Percentiles rank a stretch among this genome's conserved stretches.
phyloP scores from a whole-genome alignment of 92 coral and sea anemone species.

The Phenganax stokvisi region DNA sequence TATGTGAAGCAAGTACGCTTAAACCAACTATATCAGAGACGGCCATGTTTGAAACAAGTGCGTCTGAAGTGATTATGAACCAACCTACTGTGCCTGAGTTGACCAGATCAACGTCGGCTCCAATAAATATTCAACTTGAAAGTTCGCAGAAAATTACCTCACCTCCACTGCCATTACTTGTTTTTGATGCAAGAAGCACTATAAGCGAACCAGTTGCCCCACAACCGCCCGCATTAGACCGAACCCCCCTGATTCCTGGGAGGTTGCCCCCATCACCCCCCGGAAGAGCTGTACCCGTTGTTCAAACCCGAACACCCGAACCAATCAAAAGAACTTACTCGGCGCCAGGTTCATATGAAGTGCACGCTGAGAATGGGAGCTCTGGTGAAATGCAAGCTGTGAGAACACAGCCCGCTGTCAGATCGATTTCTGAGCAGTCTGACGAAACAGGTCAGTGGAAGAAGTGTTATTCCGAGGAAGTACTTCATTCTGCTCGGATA shows the following conservation, averaged over 20 bases:
- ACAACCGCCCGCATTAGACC: slow-evolving; percentile 25
- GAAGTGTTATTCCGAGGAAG: background rate
- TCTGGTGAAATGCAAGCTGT: slow-evolving; percentile 17
- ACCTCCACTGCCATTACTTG: background rate
- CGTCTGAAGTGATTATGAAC: no score
- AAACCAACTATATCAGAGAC: no score
- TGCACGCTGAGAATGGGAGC: background rate
- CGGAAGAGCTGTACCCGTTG: slow-evolving; percentile 34
- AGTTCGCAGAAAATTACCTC: background rate
- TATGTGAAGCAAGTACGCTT: no score
- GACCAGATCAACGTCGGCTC: slow-evolving; percentile 28
- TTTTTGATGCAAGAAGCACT: background rate
- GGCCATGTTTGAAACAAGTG: no score
- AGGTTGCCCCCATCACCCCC: slow-evolving; percentile 32
- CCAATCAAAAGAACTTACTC: background rate
- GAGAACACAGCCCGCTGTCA: slow-evolving; percentile 21
- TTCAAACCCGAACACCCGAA: background rate
- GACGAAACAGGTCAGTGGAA: slow-evolving; percentile 27
- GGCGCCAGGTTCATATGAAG: background rate
- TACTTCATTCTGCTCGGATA: no score
- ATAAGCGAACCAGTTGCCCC: slow-evolving; percentile 23
- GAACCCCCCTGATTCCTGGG: slow-evolving; percentile 27
- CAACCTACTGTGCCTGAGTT: no score
- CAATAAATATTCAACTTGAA: slow-evolving; percentile 47
- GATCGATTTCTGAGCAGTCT: background rate